These are phyloP conservation scores for Squalus acanthias DNA, from an alignment of 2,797 vertebrate genomes.

Conservation along the genomic window DNA sequence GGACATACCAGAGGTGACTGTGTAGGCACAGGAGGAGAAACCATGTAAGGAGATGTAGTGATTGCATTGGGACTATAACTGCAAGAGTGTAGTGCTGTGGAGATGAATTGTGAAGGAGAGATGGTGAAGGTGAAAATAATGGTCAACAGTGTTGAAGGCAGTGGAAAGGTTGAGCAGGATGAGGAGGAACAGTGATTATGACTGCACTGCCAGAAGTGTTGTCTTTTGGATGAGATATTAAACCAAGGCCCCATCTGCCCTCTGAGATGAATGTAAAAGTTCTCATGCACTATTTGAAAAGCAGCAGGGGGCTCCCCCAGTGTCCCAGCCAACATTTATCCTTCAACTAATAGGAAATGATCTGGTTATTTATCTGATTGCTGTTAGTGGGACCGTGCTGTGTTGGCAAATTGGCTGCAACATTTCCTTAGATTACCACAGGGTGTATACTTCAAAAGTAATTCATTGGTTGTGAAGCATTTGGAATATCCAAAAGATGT, in stretches of 20 bases:
- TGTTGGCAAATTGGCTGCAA: background rate
- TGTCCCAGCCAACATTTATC: background rate
- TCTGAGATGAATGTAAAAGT: background rate
- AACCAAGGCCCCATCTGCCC: background rate
- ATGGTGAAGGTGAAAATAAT: background rate
- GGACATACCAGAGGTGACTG: background rate
- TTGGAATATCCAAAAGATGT: background rate
- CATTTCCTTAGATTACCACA: background rate
- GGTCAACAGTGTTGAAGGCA: background rate
- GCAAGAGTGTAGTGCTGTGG: background rate
- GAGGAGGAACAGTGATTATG: background rate
- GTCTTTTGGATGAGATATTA: background rate
- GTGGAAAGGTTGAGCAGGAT: background rate
- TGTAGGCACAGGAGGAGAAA: background rate
- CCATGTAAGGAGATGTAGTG: background rate
- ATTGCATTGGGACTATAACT: background rate
- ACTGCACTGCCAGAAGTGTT: background rate
- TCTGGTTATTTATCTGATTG: background rate
- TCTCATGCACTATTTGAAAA: background rate
- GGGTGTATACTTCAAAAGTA: background rate
- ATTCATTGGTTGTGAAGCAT: background rate
- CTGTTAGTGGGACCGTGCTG: background rate
- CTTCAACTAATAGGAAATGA: background rate
- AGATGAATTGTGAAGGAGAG: background rate
- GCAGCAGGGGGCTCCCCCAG: background rate